These are phyloP conservation scores for Campaea margaritaria DNA, from an alignment of 2,888 invertebrate species.

Conservation along the genomic window DNA sequence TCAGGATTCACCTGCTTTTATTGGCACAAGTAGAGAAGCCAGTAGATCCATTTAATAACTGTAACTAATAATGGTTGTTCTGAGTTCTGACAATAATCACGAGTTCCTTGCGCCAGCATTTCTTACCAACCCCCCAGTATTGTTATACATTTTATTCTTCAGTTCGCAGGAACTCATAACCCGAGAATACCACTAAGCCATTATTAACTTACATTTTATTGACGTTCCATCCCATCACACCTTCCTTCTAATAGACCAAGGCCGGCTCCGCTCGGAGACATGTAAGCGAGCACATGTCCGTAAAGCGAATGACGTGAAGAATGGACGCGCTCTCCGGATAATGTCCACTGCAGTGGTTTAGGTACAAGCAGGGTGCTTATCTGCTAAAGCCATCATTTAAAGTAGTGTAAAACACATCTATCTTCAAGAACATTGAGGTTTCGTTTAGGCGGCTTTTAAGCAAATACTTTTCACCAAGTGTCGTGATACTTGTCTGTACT, in stretches of 20 bases:
- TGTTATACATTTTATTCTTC: too few species aligned
- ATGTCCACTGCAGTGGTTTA: constrained; percentile 25
- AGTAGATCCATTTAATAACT: too few species aligned
- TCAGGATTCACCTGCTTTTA: too few species aligned
- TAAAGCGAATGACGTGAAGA: constrained; percentile 28
- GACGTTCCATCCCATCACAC: neutral
- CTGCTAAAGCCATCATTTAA: constrained; percentile 9
- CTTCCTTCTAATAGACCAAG: neutral
- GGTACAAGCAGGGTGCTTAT: constrained; percentile 20
- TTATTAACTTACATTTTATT: neutral
- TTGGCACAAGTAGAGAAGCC: too few species aligned
- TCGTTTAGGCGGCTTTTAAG: neutral
- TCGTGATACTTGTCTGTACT: too few species aligned
- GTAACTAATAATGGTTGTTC: too few species aligned
- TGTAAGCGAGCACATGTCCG: constrained; percentile 17
- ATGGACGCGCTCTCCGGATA: constrained; percentile 28
- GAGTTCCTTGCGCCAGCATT: too few species aligned
- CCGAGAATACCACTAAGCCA: neutral
- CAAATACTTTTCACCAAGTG: neutral
- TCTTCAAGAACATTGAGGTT: neutral
- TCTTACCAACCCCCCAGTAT: too few species aligned
- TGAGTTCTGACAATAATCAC: too few species aligned
- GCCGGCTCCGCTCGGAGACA: constrained; percentile 12
- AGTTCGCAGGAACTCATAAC: too few species aligned
- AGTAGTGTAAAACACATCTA: constrained; percentile 3